phyloP scores from a whole-genome alignment of 2,797 vertebrate species.

The Channa striata region DNA sequence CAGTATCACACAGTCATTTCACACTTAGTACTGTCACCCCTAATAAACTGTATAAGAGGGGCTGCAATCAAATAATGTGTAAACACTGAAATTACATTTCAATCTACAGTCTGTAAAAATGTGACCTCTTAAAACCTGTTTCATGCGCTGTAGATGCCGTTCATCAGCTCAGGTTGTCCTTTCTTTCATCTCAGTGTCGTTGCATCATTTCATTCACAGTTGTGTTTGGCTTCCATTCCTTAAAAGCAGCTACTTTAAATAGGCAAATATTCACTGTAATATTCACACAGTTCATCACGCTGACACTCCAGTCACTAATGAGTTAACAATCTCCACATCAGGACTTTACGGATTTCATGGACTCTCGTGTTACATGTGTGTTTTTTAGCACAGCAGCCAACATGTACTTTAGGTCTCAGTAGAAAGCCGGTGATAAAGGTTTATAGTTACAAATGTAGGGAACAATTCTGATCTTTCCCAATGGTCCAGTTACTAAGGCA shows the following conservation, averaged over 20 bases:
- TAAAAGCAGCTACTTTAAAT: slow-evolving; percentile 57
- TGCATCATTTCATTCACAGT: slow-evolving; percentile 67
- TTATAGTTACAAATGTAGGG: slow-evolving; percentile 58
- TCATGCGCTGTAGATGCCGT: neutral
- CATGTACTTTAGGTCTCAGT: slow-evolving; percentile 48
- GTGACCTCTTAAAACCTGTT: too few species aligned
- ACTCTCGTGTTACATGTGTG: slow-evolving; percentile 29
- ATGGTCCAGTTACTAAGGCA: slow-evolving; percentile 64
- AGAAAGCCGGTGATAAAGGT: slow-evolving; percentile 34
- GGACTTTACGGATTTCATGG: slow-evolving; percentile 39
- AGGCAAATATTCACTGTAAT: slow-evolving; percentile 21
- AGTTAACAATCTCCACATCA: slow-evolving; percentile 12
- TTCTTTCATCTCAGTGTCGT: slow-evolving; percentile 16
- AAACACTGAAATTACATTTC: slow-evolving; percentile 29
- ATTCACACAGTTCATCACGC: slow-evolving; percentile 23
- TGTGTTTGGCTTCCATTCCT: slow-evolving; percentile 70
- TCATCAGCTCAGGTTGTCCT: neutral
- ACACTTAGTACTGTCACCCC: slow-evolving; percentile 44
- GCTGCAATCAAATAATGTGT: slow-evolving; percentile 26
- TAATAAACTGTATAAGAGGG: slow-evolving; percentile 43
- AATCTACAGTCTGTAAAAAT: neutral
- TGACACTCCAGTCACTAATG: neutral
- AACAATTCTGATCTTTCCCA: slow-evolving; percentile 23
- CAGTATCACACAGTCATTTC: slow-evolving; percentile 11
- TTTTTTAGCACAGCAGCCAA: slow-evolving; percentile 29